Base-by-base conservation (phyloP, 2,797 vertebrate genomes). In the Poeciliopsis gracilis region DNA sequence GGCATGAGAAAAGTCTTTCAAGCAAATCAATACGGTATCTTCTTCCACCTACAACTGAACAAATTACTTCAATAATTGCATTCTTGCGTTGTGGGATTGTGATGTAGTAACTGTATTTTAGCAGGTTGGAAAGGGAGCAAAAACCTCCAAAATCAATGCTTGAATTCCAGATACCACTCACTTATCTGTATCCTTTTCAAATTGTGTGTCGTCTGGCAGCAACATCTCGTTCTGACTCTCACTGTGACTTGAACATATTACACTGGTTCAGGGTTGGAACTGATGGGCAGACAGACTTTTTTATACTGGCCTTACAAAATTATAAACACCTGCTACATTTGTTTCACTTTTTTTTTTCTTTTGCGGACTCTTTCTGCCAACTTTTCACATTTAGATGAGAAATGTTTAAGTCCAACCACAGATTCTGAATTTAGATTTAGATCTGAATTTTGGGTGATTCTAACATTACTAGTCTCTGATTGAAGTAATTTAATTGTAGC, bases 51-150 rank as follows among this genome's bases (percentile, higher is more conserved):
- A 30, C 5, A n/a, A 49, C 9, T 33, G 23, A 33, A 53, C 2
- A 33, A 53, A 66, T 63, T 41, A 79, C 57, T 49, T 28, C 12
- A 55, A 45, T 71, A 47, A 59, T 79, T 28, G 36, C 16, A 53
- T 79, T 53, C 23, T 41, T 41, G 25, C 59, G 13, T 43, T 43
- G 18, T 73, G 33, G 38, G 59, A 73, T 49, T 43, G n/a, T 53
- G 13, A 73, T 73, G 15, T 30, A 13, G 25, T n/a, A 28, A 20
- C 55, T 78, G 55, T 41, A 51, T 30, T 72, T 49, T 49, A 38
- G 72, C 4, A 25, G 47, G 59, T 43, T 51, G n/a, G 41, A 67
- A 38, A 69, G 13, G 47, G n/a, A 43, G 36, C 15, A 28, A 69
- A 77, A 69, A 53, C 36, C 47, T 53, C 23, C 1, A 61, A 67